These are phyloP conservation scores for Eupithecia exiguata DNA, from an alignment of 2,888 invertebrate species.

Conservation along the genomic window DNA sequence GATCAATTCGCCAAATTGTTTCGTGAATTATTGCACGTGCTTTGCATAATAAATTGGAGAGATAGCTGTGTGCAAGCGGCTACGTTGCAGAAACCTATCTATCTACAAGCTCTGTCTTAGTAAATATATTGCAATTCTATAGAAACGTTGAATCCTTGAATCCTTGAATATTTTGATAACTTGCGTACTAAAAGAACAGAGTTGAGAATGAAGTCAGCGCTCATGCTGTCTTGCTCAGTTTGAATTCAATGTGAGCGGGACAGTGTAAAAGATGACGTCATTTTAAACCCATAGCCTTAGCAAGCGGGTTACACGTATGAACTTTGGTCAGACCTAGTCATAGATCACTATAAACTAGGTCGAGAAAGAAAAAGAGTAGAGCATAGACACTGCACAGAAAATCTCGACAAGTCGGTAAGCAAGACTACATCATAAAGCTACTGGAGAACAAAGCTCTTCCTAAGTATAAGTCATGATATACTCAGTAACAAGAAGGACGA, in stretches of 20 bases:
- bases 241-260: no score
- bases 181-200: not conserved
- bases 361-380: not conserved
- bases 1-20: conserved; percentile 45
- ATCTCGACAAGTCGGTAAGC: not conserved
- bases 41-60: conserved; percentile 37
- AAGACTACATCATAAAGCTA: not conserved
- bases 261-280: no score
- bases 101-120: not conserved
- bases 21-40: conserved; percentile 43
- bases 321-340: not conserved
- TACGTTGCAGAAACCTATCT: not conserved
- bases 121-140: not conserved
- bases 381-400: not conserved
- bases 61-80: conserved; percentile 4
- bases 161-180: not conserved
- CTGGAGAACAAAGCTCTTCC: no score
- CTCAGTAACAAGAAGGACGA: not conserved
- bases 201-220: no score
- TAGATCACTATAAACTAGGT: no score
- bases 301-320: not conserved
- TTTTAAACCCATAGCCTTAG: no score
- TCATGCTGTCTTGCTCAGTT: no score
- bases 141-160: not conserved
- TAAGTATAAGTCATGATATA: not conserved